These are phyloP conservation scores for Dasyprocta punctata DNA, from an alignment of 2,113 vertebrate species.

Conservation along the genomic window DNA sequence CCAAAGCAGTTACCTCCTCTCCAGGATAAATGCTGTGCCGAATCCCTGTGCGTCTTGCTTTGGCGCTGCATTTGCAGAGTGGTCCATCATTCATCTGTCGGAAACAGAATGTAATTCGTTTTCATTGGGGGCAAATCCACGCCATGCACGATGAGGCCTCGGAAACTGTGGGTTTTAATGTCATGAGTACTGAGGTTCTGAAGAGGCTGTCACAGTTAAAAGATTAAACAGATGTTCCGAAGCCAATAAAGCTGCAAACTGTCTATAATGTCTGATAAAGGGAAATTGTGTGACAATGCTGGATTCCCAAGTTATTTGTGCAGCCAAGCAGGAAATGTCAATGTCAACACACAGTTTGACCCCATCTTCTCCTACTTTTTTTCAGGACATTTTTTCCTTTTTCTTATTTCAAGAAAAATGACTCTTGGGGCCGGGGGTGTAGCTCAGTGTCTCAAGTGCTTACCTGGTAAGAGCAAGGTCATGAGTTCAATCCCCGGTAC, in stretches of 20 bases:
- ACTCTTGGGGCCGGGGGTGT: no score
- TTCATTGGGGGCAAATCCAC: slow-evolving; percentile 69
- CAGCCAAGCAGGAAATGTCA: slow-evolving; percentile 64
- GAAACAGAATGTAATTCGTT: slow-evolving; percentile 79
- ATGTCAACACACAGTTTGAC: neutral
- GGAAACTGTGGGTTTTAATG: slow-evolving; percentile 78
- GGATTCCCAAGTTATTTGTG: slow-evolving; percentile 58
- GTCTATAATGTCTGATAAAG: slow-evolving; percentile 54
- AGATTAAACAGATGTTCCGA: slow-evolving; percentile 81
- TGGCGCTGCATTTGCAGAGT: slow-evolving; percentile 98
- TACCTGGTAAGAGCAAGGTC: no score
- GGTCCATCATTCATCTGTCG: slow-evolving; percentile 99
- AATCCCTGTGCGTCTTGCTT: slow-evolving; percentile 97
- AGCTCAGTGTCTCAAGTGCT: no score
- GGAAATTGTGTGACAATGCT: slow-evolving; percentile 27
- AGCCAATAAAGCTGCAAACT: slow-evolving; percentile 80
- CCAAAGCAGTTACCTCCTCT: slow-evolving; percentile 91
- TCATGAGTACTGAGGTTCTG: slow-evolving; percentile 68
- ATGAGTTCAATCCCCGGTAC: no score
- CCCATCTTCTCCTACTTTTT: neutral
- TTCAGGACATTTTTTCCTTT: neutral
- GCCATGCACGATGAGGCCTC: neutral
- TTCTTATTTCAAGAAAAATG: slow-evolving; percentile 64
- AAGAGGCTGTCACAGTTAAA: slow-evolving; percentile 76
- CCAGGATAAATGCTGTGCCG: slow-evolving; percentile 99